phyloP scores from a whole-genome alignment of 2,888 invertebrate genomes.

The Papilio protenor region DNA sequence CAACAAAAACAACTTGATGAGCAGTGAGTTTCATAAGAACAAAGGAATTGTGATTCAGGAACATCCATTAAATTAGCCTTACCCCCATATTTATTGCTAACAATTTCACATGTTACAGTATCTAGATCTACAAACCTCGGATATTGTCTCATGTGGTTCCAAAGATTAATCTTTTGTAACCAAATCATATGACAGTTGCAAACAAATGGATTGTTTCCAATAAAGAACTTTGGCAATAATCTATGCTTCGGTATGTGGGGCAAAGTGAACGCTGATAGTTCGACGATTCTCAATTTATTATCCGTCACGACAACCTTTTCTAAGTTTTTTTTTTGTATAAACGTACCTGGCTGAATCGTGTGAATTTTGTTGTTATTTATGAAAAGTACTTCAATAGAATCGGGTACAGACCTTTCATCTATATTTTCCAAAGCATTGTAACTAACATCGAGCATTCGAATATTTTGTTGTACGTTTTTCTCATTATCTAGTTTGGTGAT shows the following conservation, averaged over 20 bases:
- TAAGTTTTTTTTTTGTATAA: conserved; percentile 87
- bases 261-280: conserved; percentile 88
- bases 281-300: conserved; percentile 89
- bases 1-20: conserved; percentile 94
- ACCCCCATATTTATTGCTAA: conserved; percentile 86
- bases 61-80: conserved; percentile 88
- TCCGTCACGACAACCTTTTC: conserved; percentile 91
- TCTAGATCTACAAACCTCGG: conserved; percentile 92
- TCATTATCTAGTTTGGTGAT: conserved; percentile 90
- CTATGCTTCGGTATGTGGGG: conserved; percentile 86
- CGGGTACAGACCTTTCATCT: conserved; percentile 88
- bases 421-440: conserved; percentile 89
- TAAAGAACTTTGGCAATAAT: conserved; percentile 90
- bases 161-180: conserved; percentile 90
- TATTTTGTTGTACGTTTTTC: conserved; percentile 86
- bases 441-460: conserved; percentile 91
- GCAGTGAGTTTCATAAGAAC: conserved; percentile 92
- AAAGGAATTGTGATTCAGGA: conserved; percentile 90
- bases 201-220: conserved; percentile 92
- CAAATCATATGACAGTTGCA: conserved; percentile 96
- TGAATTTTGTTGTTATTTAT: conserved; percentile 91
- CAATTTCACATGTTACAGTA: conserved; percentile 89
- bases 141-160: conserved; percentile 89
- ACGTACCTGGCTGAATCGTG: conserved; percentile 88
- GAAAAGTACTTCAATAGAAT: conserved; percentile 89